Conservation (phyloP, 2,888 invertebrate genomes). For the Brachyptera putata region DNA sequence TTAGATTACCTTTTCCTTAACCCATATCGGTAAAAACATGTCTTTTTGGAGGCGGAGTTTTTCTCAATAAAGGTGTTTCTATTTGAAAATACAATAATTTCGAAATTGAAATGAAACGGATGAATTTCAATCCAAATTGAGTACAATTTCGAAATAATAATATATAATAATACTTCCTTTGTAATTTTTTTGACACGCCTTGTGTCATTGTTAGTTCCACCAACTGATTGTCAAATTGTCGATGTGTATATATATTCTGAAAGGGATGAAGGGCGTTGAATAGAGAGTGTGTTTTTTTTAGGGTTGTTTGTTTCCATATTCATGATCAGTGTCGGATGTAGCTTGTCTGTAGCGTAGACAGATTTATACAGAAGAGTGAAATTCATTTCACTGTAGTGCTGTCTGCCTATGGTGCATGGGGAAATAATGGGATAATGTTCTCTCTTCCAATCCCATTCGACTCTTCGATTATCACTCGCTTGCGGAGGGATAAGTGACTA, state of each 20-base stretch:
- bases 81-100: not conserved
- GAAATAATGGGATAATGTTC: too few species aligned
- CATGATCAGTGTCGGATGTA: not conserved
- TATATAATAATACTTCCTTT: not conserved
- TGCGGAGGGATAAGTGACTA: too few species aligned
- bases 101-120: not conserved
- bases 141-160: not conserved
- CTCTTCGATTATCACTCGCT: too few species aligned
- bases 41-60: not conserved
- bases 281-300: slow-evolving; percentile 4
- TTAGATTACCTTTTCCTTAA: not conserved
- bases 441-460: too few species aligned
- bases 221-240: not conserved
- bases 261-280: not conserved
- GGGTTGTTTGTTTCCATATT: slow-evolving; percentile 8
- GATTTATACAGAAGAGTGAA: too few species aligned
- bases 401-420: too few species aligned
- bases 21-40: too few species aligned
- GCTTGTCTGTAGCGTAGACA: too few species aligned
- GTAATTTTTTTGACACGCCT: not conserved
- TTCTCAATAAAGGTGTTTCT: not conserved
- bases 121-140: not conserved
- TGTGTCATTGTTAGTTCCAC: not conserved
- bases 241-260: not conserved
- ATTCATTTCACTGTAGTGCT: too few species aligned